These are phyloP conservation scores for Maniola jurtina DNA, from an alignment of 1,140 invertebrate genomes.

Conservation along the genomic window DNA sequence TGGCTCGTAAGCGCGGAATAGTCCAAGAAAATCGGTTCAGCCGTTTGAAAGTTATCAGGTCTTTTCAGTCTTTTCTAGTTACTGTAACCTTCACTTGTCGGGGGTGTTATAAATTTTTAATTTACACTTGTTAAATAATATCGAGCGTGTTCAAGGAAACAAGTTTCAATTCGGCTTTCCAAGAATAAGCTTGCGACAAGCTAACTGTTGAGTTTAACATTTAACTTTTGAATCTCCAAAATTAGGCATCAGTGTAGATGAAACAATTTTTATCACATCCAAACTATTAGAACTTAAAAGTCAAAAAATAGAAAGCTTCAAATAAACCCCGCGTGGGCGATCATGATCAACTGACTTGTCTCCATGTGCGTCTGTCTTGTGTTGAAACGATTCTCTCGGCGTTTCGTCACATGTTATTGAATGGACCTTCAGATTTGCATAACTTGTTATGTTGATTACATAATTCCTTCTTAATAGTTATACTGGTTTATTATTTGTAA, in stretches of 20 bases:
- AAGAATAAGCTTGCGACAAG: too few relatives aligned
- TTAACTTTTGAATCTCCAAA: too few relatives aligned
- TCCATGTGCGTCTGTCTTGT: constrained; percentile 11
- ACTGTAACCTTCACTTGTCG: too few relatives aligned
- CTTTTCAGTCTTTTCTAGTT: too few relatives aligned
- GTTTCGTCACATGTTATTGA: constrained; percentile 22
- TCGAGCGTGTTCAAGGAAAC: too few relatives aligned
- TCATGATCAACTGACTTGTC: constrained; percentile 7
- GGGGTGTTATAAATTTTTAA: too few relatives aligned
- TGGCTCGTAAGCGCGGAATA: too few relatives aligned
- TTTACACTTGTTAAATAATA: too few relatives aligned
- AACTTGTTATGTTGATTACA: constrained; percentile 18
- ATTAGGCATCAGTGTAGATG: neutral
- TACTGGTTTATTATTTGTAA: constrained; percentile 1
- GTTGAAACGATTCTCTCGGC: constrained; percentile 15
- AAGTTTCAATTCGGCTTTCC: too few relatives aligned
- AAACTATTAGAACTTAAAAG: neutral
- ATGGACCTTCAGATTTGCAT: constrained; percentile 23
- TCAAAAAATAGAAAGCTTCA: constrained; percentile 6
- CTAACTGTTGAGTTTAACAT: too few relatives aligned
- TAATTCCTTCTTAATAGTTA: constrained; percentile 10
- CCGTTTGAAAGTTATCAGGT: too few relatives aligned
- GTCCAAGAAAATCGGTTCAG: too few relatives aligned
- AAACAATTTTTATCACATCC: neutral
- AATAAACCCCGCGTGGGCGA: constrained; percentile 15